These are phyloP conservation scores for Heptranchias perlo DNA, from an alignment of 2,113 vertebrate species.

Conservation along the genomic window DNA sequence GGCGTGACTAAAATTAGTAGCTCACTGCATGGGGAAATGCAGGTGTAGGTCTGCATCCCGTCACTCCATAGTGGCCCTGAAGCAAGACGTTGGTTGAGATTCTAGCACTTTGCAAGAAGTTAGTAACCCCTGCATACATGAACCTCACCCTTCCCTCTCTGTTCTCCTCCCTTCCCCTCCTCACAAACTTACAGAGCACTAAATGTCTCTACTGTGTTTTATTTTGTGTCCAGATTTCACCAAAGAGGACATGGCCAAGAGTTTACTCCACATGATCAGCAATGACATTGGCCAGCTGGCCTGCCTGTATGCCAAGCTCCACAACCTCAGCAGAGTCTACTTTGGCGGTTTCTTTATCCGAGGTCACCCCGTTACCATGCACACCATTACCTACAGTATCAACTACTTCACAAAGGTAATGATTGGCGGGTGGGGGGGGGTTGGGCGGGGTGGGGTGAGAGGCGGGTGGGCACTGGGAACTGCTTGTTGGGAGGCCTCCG, in stretches of 20 bases:
- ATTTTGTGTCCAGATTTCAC: conserved; percentile 72
- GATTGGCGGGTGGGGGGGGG: not conserved
- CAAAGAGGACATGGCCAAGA: conserved; percentile 96
- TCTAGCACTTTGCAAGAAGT: not conserved
- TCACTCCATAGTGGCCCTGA: not conserved
- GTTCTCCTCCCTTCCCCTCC: not conserved
- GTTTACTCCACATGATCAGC: conserved; percentile 97
- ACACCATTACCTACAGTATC: conserved; percentile 96
- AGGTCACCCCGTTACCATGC: conserved; percentile 94
- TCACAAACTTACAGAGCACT: not conserved
- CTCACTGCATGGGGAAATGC: not conserved
- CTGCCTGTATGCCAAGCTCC: conserved; percentile 87
- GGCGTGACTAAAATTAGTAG: not conserved
- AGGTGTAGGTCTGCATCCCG: not conserved
- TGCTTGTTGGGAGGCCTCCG: not conserved
- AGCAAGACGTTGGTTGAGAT: not conserved
- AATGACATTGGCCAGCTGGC: conserved; percentile 97
- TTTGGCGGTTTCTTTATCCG: conserved; percentile 97
- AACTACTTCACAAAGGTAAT: conserved; percentile 97
- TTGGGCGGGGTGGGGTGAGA: not conserved
- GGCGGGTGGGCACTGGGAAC: not conserved
- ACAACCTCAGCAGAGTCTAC: conserved; percentile 81
- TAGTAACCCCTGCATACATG: not conserved
- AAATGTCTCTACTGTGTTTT: not conserved
- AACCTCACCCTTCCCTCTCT: not conserved